phyloP scores from a whole-genome alignment of 2,797 vertebrate genomes.

The Euthynnus affinis region DNA sequence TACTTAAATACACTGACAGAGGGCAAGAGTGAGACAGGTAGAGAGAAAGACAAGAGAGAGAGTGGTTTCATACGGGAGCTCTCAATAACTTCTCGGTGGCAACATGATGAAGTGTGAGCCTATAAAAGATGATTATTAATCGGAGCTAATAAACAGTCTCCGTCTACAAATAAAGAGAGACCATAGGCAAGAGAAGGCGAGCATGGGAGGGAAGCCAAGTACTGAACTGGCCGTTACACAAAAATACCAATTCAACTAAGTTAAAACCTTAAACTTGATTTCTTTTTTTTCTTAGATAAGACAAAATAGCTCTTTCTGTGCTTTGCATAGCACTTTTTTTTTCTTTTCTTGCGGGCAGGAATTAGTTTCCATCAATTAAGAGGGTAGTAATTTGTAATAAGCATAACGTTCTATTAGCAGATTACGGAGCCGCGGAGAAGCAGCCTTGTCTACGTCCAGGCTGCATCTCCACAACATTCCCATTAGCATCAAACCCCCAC shows the following conservation, averaged over 20 bases:
- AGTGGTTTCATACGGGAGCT: conserved; percentile 23
- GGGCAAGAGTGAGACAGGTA: conserved; percentile 12
- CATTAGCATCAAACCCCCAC: conserved; percentile 19
- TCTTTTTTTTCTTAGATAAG: conserved; percentile 10
- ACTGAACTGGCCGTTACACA: conserved; percentile 32
- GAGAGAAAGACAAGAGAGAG: conserved; percentile 2
- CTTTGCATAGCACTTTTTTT: conserved; percentile 14
- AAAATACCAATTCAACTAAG: conserved; percentile 43
- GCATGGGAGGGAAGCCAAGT: conserved; percentile 11
- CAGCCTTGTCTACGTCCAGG: background rate
- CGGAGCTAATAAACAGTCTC: conserved; percentile 72
- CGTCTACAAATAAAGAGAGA: conserved; percentile 54
- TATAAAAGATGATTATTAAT: conserved; percentile 73
- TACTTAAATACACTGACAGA: background rate
- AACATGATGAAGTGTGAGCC: conserved; percentile 53
- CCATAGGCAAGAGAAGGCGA: conserved; percentile 11
- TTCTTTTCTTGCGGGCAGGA: conserved; percentile 19
- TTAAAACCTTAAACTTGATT: conserved; percentile 26
- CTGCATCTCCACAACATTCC: conserved; percentile 43
- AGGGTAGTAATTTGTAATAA: conserved; percentile 62
- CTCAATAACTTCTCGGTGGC: conserved; percentile 36
- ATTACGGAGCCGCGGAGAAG: conserved; percentile 57
- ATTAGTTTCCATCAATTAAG: conserved; percentile 53
- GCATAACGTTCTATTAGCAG: conserved; percentile 62
- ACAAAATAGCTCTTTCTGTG: conserved; percentile 24